Conservation (phyloP, 1,140 invertebrate genomes). For the Leptinotarsa lineolata region DNA sequence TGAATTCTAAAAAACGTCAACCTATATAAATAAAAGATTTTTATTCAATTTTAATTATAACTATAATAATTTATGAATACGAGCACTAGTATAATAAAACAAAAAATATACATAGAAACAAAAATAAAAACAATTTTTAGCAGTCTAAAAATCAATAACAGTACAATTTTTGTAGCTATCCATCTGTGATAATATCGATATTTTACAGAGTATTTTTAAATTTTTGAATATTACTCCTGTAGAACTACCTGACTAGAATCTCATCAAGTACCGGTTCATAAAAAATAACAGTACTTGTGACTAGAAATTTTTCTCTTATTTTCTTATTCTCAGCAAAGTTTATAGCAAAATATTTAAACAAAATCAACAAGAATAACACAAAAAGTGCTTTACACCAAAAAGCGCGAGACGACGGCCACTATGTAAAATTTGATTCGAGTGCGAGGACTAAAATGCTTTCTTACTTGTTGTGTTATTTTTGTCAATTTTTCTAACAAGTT, state of each 20-base stretch:
- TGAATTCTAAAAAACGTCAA: background rate
- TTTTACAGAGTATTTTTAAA: background rate
- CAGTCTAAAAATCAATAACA: conserved; percentile 44
- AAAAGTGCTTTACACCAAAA: conserved; percentile 10
- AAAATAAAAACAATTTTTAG: conserved; percentile 46
- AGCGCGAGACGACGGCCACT: background rate
- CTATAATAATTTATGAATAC: conserved; percentile 52
- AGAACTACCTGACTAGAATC: conserved; percentile 8
- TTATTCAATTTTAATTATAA: conserved; percentile 43
- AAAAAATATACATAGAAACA: conserved; percentile 43
- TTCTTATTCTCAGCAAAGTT: conserved; percentile 25
- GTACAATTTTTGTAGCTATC: conserved; percentile 37
- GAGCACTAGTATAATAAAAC: conserved; percentile 43
- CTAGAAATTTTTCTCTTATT: conserved; percentile 43
- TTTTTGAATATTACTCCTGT: conserved; percentile 1
- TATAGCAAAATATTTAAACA: conserved; percentile 20
- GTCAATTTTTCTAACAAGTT: conserved; percentile 16
- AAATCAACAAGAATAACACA: conserved; percentile 17
- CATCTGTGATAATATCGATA: conserved; percentile 3
- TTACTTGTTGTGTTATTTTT: conserved; percentile 18
- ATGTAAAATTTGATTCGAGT: conserved; percentile 8
- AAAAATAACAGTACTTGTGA: conserved; percentile 45
- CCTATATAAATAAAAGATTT: conserved; percentile 21
- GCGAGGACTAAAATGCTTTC: background rate
- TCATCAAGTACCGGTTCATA: conserved; percentile 33